Evolutionary conservation across 2,113 vertebrate species (phyloP).

Genomic region (Equus quagga): DNA sequence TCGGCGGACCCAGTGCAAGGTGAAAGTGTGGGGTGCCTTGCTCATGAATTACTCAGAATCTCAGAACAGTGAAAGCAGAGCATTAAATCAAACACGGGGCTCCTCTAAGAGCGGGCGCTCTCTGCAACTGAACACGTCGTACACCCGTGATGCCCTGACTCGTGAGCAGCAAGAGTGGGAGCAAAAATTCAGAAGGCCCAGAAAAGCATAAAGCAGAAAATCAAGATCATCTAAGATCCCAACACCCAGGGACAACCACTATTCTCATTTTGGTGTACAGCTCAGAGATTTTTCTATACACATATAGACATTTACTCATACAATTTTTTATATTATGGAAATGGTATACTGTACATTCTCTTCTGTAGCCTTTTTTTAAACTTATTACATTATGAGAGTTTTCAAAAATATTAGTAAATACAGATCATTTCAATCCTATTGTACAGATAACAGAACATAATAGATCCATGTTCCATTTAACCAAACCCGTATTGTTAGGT

Average conservation of each 20-base stretch:
- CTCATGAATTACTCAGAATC: background rate
- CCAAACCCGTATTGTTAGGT: background rate
- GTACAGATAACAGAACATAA: background rate
- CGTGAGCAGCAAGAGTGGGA: background rate
- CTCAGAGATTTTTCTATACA: background rate
- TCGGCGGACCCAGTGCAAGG: background rate
- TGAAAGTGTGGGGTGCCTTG: background rate
- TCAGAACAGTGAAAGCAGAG: background rate
- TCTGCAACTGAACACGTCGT: background rate
- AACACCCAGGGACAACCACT: background rate
- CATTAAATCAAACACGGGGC: background rate
- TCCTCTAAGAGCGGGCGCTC: background rate
- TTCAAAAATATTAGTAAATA: conserved; percentile 40
- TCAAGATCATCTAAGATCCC: background rate
- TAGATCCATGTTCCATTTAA: background rate
- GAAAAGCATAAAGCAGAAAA: background rate
- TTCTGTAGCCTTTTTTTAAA: background rate
- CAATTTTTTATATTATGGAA: background rate
- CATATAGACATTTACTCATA: background rate
- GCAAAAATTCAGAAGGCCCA: background rate
- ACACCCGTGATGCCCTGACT: background rate
- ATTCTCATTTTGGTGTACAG: background rate
- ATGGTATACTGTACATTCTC: background rate
- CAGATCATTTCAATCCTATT: conserved; percentile 23
- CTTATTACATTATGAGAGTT: background rate